Conservation (phyloP, 2,888 invertebrate species). For the Cactoblastis cactorum region DNA sequence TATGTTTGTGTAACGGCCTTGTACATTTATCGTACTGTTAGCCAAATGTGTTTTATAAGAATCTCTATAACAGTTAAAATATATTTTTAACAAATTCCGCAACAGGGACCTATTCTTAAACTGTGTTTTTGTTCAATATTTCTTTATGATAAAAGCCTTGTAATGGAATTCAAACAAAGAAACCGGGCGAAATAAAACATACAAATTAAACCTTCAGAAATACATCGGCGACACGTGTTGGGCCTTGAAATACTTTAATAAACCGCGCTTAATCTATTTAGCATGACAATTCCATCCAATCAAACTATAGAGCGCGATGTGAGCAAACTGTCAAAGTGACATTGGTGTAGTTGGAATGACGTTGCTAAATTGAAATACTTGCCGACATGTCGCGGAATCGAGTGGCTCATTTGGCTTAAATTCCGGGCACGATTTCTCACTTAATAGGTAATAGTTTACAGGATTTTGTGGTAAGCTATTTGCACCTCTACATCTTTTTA, state of each 20-base stretch:
- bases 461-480: not conserved
- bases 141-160: no score
- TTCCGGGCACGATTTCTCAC: constrained; percentile 36
- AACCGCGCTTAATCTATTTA: constrained; percentile 39
- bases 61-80: no score
- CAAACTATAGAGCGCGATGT: constrained; percentile 38
- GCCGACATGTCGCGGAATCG: constrained; percentile 32
- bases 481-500: not conserved
- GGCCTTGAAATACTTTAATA: constrained; percentile 2
- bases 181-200: not conserved
- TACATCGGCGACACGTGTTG: constrained; percentile 5
- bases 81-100: no score
- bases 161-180: not conserved
- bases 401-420: constrained; percentile 39
- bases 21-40: no score
- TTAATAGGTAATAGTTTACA: constrained; percentile 31
- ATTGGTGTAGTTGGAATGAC: constrained; percentile 51
- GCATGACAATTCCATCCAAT: constrained; percentile 50
- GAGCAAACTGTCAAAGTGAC: constrained; percentile 51
- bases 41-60: no score
- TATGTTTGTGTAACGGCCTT: no score
- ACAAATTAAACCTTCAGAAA: not conserved
- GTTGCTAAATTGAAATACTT: constrained; percentile 55
- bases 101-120: no score
- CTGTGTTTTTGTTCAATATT: no score